Conservation (phyloP, 2,113 vertebrate species). For the Morone chrysops region DNA sequence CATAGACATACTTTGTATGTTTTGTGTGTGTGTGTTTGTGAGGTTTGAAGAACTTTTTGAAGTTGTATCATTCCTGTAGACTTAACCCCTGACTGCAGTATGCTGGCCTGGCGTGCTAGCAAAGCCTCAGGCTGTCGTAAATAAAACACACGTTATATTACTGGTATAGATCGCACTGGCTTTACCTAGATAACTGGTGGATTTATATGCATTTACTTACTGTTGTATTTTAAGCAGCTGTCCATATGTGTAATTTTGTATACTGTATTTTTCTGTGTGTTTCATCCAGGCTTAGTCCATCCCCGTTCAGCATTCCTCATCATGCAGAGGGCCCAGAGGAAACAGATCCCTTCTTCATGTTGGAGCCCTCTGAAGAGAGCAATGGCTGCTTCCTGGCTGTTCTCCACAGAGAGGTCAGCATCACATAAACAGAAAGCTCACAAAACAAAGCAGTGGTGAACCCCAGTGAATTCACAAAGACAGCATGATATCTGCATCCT, state of each 20-base stretch:
- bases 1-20: slow-evolving; percentile 6
- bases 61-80: slow-evolving; percentile 11
- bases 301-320: slow-evolving; percentile 71
- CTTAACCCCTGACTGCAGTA: slow-evolving; percentile 30
- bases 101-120: slow-evolving; percentile 30
- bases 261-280: background rate
- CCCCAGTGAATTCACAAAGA: background rate
- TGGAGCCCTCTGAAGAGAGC: slow-evolving; percentile 86
- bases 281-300: slow-evolving; percentile 81
- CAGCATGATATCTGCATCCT: background rate
- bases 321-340: slow-evolving; percentile 23
- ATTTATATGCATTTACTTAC: slow-evolving; percentile 16
- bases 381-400: slow-evolving; percentile 93
- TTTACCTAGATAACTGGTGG: slow-evolving; percentile 27
- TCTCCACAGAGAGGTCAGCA: slow-evolving; percentile 88
- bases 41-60: slow-evolving; percentile 33
- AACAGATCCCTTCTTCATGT: slow-evolving; percentile 84
- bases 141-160: slow-evolving; percentile 46
- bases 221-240: background rate
- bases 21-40: background rate
- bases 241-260: background rate
- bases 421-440: background rate
- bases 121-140: slow-evolving; percentile 47
- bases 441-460: slow-evolving; percentile 8
- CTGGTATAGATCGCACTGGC: slow-evolving; percentile 28